A percentile compares a stretch with the other conserved stretches of the same genome.
phyloP scores from a whole-genome alignment of 2,113 vertebrate genomes.

The Paradisaea rubra region DNA sequence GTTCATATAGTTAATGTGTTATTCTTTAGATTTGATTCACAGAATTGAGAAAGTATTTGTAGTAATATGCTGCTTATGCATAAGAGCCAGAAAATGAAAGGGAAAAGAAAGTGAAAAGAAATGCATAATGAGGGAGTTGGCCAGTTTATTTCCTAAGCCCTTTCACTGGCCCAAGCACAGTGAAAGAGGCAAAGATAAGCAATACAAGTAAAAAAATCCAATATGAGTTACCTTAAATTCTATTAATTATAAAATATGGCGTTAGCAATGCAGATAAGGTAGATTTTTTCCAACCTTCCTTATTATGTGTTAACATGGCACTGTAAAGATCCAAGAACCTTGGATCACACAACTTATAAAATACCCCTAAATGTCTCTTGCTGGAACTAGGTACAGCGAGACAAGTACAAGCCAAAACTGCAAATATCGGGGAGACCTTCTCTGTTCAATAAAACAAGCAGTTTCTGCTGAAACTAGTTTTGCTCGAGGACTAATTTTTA shows the following conservation, averaged over 20 bases:
- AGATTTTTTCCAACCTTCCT: neutral
- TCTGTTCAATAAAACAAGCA: conserved; percentile 2
- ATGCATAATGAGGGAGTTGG: neutral
- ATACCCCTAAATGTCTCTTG: neutral
- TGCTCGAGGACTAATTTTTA: conserved; percentile 31
- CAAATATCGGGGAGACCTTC: neutral
- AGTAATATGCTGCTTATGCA: neutral
- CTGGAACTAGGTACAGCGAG: neutral
- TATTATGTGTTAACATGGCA: neutral
- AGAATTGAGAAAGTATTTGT: neutral
- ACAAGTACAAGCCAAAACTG: neutral
- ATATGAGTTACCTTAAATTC: neutral
- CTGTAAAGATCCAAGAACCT: neutral
- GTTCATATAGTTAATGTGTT: neutral
- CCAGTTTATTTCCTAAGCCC: neutral
- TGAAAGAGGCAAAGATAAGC: neutral
- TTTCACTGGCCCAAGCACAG: neutral
- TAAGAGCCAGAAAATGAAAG: neutral
- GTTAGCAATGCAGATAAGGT: neutral
- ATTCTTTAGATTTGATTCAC: neutral
- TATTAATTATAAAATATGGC: neutral
- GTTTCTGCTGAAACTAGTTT: conserved; percentile 47
- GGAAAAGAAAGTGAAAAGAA: conserved; percentile 3
- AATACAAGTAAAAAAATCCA: neutral
- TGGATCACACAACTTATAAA: neutral